These are phyloP conservation scores for Amyelois transitella DNA, from an alignment of 1,140 invertebrate genomes.

Conservation along the genomic window DNA sequence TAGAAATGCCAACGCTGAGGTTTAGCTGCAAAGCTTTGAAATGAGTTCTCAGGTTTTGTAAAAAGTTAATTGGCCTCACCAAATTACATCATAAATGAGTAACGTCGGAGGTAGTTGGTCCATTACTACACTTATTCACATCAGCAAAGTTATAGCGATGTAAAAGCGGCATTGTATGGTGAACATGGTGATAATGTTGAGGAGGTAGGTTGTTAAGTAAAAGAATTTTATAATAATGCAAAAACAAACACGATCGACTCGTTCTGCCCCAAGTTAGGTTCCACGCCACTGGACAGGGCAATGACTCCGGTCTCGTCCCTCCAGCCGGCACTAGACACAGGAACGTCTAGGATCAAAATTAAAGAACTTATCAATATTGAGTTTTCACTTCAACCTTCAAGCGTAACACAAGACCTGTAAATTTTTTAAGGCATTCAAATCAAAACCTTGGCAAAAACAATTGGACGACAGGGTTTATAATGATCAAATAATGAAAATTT, in stretches of 20 bases:
- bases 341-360: neutral
- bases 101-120: neutral
- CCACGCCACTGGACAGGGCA: slow-evolving; percentile 55
- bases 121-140: neutral
- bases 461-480: too few relatives aligned
- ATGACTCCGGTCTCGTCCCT: slow-evolving; percentile 30
- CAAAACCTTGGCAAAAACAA: too few relatives aligned
- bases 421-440: too few relatives aligned
- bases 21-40: slow-evolving; percentile 2
- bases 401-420: too few relatives aligned
- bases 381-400: too few relatives aligned
- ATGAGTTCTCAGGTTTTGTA: neutral
- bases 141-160: too few relatives aligned
- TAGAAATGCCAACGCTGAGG: neutral
- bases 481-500: too few relatives aligned
- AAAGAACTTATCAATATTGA: too few relatives aligned
- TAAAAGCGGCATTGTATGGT: slow-evolving; percentile 18
- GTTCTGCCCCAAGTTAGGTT: slow-evolving; percentile 38
- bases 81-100: neutral
- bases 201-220: slow-evolving; percentile 13
- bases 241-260: slow-evolving; percentile 60
- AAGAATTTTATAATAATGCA: slow-evolving; percentile 65
- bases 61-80: slow-evolving; percentile 9
- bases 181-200: slow-evolving; percentile 4
- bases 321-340: neutral